Conservation (phyloP, 53 echinoderm and acorn worm species). For the Mesocentrotus franciscanus region DNA sequence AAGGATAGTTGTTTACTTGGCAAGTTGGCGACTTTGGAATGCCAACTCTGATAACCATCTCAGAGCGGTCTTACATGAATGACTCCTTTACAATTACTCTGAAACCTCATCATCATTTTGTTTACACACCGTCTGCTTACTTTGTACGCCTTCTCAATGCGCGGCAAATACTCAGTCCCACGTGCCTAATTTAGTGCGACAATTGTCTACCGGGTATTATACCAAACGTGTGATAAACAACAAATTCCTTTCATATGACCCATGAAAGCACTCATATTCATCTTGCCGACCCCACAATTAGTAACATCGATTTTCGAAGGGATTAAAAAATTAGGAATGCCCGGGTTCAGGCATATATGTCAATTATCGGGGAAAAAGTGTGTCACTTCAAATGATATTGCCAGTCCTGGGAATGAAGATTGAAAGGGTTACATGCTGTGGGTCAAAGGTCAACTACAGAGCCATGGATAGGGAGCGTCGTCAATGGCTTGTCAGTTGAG, state of each 20-base stretch:
- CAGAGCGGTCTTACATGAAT: slow-evolving; percentile 1
- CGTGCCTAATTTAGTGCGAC: slow-evolving; percentile 2
- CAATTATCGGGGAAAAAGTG: neutral
- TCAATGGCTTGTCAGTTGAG: slow-evolving; percentile 43
- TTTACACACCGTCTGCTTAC: neutral
- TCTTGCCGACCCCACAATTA: slow-evolving; percentile 1
- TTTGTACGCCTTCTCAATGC: neutral
- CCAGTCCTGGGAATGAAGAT: neutral
- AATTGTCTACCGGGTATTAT: neutral
- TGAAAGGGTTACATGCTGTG: slow-evolving; percentile 38
- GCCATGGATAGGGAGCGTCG: slow-evolving; percentile 41
- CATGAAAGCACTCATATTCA: neutral
- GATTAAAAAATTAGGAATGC: slow-evolving; percentile 28
- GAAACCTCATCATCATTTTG: slow-evolving; percentile 16
- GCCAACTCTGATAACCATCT: slow-evolving; percentile 26
- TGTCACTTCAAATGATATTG: slow-evolving; percentile 14
- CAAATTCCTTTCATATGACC: slow-evolving; percentile 37
- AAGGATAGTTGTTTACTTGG: neutral
- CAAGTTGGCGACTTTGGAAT: slow-evolving; percentile 18
- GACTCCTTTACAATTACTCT: neutral
- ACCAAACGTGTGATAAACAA: neutral
- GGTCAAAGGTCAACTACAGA: slow-evolving; percentile 41
- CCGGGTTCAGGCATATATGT: neutral
- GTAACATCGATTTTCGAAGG: neutral
- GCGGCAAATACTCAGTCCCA: neutral